Percentiles rank a stretch among this genome's conserved stretches.
phyloP scores from a whole-genome alignment of 2,888 invertebrate species.

The Noctua comes region DNA sequence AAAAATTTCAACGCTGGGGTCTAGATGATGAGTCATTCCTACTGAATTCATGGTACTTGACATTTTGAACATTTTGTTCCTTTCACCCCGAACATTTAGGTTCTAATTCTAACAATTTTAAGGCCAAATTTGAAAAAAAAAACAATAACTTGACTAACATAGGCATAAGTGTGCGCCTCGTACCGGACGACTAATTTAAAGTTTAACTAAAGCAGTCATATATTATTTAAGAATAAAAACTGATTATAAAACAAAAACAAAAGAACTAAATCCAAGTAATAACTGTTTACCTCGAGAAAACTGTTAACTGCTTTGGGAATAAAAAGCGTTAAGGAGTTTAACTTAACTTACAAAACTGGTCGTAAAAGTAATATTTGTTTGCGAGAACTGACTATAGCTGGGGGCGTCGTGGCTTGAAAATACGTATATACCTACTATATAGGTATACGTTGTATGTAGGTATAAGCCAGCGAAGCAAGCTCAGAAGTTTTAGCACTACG shows the following conservation, averaged over 20 bases:
- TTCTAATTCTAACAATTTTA: background rate
- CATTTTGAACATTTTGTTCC: background rate
- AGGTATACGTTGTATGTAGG: background rate
- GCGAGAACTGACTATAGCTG: conserved; percentile 12
- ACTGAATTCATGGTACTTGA: background rate
- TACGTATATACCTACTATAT: background rate
- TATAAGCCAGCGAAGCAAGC: background rate
- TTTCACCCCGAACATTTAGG: background rate
- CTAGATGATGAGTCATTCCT: background rate
- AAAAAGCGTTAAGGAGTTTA: conserved; percentile 47
- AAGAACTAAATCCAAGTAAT: conserved; percentile 33
- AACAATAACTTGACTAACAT: background rate
- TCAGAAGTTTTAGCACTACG: background rate
- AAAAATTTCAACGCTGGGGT: background rate
- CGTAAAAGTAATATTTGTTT: conserved; percentile 55
- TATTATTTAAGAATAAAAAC: conserved; percentile 8
- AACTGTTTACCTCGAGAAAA: conserved; percentile 16
- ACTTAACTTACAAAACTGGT: conserved; percentile 40
- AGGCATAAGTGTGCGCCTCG: background rate
- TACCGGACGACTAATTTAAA: background rate
- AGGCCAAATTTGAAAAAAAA: background rate
- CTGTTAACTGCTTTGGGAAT: conserved; percentile 40
- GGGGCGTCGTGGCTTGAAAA: background rate
- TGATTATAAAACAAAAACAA: conserved; percentile 39
- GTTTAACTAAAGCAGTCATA: background rate